Evolutionary conservation across 2,113 vertebrate species (phyloP).

Genomic region (Neopipo cinnamomea): DNA sequence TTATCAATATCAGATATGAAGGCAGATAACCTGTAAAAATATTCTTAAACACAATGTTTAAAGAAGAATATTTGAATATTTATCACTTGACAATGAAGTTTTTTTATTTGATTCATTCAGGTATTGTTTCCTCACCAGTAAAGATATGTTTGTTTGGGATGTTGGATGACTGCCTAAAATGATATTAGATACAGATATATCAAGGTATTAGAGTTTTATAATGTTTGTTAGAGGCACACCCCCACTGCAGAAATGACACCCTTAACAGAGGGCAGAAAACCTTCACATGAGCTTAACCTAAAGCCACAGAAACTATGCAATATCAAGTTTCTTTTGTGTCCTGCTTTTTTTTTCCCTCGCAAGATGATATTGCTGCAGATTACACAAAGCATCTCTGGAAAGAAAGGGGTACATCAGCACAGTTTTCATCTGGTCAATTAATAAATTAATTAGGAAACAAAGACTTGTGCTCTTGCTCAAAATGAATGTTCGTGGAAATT

Average conservation of each 20-base stretch:
- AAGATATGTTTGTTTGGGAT: background rate
- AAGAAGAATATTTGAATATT: background rate
- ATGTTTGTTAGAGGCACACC: background rate
- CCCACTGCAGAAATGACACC: background rate
- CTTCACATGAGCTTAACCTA: background rate
- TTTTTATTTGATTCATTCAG: background rate
- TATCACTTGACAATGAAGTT: background rate
- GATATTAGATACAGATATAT: background rate
- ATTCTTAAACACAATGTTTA: background rate
- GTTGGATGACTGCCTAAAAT: background rate
- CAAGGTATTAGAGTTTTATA: background rate
- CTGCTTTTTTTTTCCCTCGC: accelerated
- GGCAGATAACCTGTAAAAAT: background rate
- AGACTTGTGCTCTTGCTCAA: background rate
- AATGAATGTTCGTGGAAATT: background rate
- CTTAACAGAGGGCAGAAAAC: background rate
- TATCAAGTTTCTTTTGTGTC: background rate
- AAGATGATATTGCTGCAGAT: background rate
- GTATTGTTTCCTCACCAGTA: background rate
- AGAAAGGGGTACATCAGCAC: background rate
- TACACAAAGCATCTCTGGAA: background rate
- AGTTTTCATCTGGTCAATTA: background rate
- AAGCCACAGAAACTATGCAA: background rate
- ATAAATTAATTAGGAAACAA: background rate
- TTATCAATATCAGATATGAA: background rate